Percentiles rank a stretch among this genome's conserved stretches.
These are phyloP conservation scores for Lithophane ornitopus DNA, from an alignment of 2,888 invertebrate genomes.

Conservation along the genomic window DNA sequence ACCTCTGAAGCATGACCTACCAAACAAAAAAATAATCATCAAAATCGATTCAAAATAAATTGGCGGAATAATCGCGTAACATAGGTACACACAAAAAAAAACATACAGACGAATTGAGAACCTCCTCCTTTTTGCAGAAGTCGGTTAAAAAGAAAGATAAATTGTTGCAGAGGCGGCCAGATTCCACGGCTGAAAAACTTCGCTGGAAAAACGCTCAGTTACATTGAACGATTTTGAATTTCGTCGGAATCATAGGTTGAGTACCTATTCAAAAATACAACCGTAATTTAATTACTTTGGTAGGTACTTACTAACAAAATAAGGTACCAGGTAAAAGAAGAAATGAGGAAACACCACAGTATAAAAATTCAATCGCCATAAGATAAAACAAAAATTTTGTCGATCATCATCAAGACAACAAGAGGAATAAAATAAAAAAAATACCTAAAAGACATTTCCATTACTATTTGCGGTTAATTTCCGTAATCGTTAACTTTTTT, in stretches of 20 bases:
- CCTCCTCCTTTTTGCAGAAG: too few species aligned
- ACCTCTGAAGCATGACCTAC: too few species aligned
- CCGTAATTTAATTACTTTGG: too few species aligned
- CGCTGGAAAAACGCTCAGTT: not conserved
- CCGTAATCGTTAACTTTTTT: slow-evolving; percentile 36
- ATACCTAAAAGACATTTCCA: not conserved
- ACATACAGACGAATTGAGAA: too few species aligned
- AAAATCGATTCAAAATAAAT: too few species aligned
- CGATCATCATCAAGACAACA: not conserved
- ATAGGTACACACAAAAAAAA: too few species aligned
- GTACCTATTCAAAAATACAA: too few species aligned
- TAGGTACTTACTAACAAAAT: too few species aligned
- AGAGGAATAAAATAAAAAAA: not conserved
- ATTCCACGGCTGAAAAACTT: not conserved
- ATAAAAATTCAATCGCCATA: not conserved
- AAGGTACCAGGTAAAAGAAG: not conserved
- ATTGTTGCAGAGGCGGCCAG: not conserved
- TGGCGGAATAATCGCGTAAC: too few species aligned
- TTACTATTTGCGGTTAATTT: slow-evolving; percentile 34
- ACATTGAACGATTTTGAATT: not conserved
- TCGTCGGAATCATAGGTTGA: not conserved
- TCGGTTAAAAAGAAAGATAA: not conserved
- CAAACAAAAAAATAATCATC: too few species aligned
- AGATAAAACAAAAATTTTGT: not conserved
- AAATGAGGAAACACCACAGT: too few species aligned